Conservation (phyloP, 1,140 invertebrate genomes). For the Hylaeus anthracinus region DNA sequence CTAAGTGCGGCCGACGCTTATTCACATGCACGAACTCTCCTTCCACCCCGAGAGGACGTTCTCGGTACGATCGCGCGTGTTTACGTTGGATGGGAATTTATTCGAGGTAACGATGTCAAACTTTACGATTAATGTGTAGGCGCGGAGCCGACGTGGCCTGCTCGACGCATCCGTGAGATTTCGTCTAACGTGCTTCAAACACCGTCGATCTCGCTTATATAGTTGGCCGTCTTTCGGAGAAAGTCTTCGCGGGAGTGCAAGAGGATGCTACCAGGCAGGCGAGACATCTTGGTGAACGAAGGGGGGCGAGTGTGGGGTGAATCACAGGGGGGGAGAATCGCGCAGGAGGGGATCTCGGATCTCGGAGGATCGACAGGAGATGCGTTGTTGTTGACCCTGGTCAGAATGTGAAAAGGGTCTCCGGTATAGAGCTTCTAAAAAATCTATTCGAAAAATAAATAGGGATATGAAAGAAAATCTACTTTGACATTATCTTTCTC, state of each 20-base stretch:
- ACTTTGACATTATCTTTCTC: too few species aligned
- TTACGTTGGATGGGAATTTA: too few species aligned
- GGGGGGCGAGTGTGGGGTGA: constrained; percentile 36
- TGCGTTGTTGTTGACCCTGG: constrained; percentile 65
- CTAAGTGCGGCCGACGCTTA: constrained; percentile 28
- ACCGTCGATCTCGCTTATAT: constrained; percentile 78
- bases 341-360: constrained; percentile 39
- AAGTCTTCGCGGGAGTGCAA: constrained; percentile 74
- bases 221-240: constrained; percentile 80
- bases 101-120: background rate
- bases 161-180: constrained; percentile 73
- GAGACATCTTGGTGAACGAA: constrained; percentile 66
- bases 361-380: constrained; percentile 27
- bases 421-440: too few species aligned
- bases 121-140: background rate
- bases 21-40: constrained; percentile 56
- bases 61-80: constrained; percentile 4
- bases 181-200: constrained; percentile 79
- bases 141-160: constrained; percentile 61
- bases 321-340: background rate
- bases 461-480: too few species aligned
- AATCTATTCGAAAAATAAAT: too few species aligned
- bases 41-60: background rate
- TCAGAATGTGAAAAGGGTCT: background rate
- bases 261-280: constrained; percentile 72